Base-by-base conservation (phyloP, 2,113 vertebrate genomes). In the Hyperopisus bebe region DNA sequence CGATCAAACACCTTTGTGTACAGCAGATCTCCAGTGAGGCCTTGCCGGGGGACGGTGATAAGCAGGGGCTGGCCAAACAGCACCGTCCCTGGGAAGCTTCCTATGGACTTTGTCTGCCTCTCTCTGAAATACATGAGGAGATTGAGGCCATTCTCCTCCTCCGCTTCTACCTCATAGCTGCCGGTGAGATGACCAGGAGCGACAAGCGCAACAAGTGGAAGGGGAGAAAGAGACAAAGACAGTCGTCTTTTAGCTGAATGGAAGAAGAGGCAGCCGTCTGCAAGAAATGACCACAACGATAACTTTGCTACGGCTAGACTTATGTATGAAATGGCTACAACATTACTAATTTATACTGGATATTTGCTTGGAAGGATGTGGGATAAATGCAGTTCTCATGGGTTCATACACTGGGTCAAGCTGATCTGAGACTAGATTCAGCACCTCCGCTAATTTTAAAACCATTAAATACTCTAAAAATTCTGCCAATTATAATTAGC, bases 121-220 rank as follows among this genome's bases (percentile, higher is more conserved):
- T 99, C 98, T 94, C 98, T 96, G 93, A 99, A 98, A 95, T 99
- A 99, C 88, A 99, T 93, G 0, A 96, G 97, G 90, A 99, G 96
- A 55, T 96, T 97, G 92, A 99, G 94, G 21, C 86, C 92, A 91
- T 97, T 95, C 0, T 92, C 92, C 90, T 96, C 93, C 91, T 95
- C 95, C 91, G 95, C 95, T 90, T 94, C 93, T 27, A 98, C 97
- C 92, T 99, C 98, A 0, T 99, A 99, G 91, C 98, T 99, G 93
- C 53, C 89, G 90, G 62, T 86, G 66, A 80, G 70, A 77, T 31
- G n/a, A 39, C 70, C 70, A 39, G 31, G 31, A 80, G 35, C 2
- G 74, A 80, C 35, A 80, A 80, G 74, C 31, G 8, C 35, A 31
- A 70, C n/a, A 17, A 35, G 70, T 11, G 27, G 70, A 13, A 35